Evolutionary conservation across 2,113 vertebrate genomes (phyloP).

Genomic region (Copsychus sechellarum): DNA sequence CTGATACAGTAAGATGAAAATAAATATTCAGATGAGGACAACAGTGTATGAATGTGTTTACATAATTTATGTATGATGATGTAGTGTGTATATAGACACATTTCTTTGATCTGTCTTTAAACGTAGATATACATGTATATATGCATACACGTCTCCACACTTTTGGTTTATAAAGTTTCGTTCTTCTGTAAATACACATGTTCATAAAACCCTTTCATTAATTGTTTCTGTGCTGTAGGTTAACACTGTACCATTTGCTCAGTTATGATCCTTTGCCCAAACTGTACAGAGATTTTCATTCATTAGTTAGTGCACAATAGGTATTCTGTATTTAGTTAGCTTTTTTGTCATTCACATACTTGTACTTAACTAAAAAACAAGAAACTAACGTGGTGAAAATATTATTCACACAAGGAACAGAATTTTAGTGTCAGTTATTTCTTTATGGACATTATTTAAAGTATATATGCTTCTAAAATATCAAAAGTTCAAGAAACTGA

Average conservation of each 20-base stretch:
- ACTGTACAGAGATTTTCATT: not conserved
- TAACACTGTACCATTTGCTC: not conserved
- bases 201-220: not conserved
- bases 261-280: not conserved
- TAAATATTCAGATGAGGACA: not conserved
- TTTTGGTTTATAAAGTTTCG: not conserved
- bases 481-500: not conserved
- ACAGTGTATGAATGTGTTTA: not conserved
- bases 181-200: not conserved
- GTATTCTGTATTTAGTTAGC: not conserved
- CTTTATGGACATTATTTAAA: not conserved
- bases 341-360: not conserved
- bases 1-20: not conserved
- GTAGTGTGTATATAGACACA: not conserved
- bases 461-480: not conserved
- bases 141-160: fast-evolving
- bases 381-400: not conserved
- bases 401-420: not conserved
- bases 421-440: not conserved
- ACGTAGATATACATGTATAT: not conserved
- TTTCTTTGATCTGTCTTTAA: not conserved
- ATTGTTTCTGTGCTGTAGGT: not conserved
- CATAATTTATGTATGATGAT: not conserved
- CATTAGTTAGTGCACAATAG: not conserved
- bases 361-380: not conserved